A percentile compares a stretch with the other conserved stretches of the same genome.
phyloP scores from a whole-genome alignment of 2,113 vertebrate species.

The Nannospalax galili region DNA sequence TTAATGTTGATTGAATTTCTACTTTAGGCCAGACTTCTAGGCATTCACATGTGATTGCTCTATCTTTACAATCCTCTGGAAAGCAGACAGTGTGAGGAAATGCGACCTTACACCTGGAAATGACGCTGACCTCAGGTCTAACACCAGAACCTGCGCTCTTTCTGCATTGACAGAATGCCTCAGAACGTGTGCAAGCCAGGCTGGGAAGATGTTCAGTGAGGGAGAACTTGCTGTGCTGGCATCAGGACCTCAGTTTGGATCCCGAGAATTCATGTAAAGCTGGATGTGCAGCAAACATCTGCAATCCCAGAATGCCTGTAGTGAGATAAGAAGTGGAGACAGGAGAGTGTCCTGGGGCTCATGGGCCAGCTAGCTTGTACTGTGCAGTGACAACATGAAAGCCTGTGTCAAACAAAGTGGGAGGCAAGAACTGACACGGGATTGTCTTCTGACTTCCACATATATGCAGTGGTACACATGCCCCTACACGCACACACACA shows the following conservation, averaged over 20 bases:
- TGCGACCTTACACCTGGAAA: neutral
- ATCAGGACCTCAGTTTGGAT: neutral
- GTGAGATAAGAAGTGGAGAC: neutral
- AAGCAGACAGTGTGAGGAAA: neutral
- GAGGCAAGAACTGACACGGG: too few relatives aligned
- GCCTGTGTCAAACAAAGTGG: neutral
- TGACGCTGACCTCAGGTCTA: neutral
- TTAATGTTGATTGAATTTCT: neutral
- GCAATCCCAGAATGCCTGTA: neutral
- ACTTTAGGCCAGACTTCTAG: neutral
- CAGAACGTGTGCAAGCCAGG: neutral
- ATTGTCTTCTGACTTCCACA: too few relatives aligned
- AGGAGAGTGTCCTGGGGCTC: too few relatives aligned
- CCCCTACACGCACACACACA: too few relatives aligned
- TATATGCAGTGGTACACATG: too few relatives aligned
- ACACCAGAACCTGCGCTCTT: neutral
- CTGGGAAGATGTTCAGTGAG: neutral
- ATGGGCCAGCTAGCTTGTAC: neutral
- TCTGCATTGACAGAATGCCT: neutral
- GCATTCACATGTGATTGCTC: neutral
- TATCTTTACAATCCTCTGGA: neutral
- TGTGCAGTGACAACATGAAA: neutral
- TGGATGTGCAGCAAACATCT: neutral
- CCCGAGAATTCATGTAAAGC: neutral
- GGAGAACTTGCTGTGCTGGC: too few relatives aligned